Evolutionary conservation across 2,888 invertebrate genomes (phyloP).

Genomic region (Polietes domitor): DNA sequence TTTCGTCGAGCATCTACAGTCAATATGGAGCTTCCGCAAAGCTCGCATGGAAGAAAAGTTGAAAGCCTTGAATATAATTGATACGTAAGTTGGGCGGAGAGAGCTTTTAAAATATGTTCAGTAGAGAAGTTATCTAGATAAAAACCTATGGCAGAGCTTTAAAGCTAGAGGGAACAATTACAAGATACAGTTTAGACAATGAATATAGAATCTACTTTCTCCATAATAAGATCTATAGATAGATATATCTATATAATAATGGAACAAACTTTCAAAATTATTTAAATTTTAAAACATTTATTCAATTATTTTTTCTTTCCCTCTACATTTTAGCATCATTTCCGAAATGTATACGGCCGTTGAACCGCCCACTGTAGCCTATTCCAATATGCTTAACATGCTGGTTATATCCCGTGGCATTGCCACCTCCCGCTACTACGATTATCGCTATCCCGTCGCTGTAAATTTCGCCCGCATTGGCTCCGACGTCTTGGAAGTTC

Average conservation of each 20-base stretch:
- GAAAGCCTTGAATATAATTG: slow-evolving; percentile 75
- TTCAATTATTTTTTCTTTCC: neutral
- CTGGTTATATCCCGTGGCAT: slow-evolving; percentile 77
- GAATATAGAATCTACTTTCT: too few relatives aligned
- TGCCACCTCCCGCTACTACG: slow-evolving; percentile 75
- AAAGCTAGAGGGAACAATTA: too few relatives aligned
- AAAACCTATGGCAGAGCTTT: too few relatives aligned
- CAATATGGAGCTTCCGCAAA: slow-evolving; percentile 79
- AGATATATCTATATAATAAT: too few relatives aligned
- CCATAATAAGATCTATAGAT: too few relatives aligned
- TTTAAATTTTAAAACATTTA: too few relatives aligned
- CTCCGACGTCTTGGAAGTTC: slow-evolving; percentile 77
- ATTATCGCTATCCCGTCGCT: slow-evolving; percentile 78
- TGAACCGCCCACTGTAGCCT: slow-evolving; percentile 75
- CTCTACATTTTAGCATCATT: slow-evolving; percentile 73
- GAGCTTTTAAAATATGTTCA: too few relatives aligned
- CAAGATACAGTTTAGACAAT: too few relatives aligned
- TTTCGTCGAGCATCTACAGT: slow-evolving; percentile 78
- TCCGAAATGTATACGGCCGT: slow-evolving; percentile 77
- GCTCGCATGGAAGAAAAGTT: slow-evolving; percentile 77
- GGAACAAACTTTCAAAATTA: too few relatives aligned
- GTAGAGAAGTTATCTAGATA: too few relatives aligned
- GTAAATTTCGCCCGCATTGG: slow-evolving; percentile 80
- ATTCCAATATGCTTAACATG: slow-evolving; percentile 79
- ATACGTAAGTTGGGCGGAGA: slow-evolving; percentile 76